Base-by-base conservation (phyloP, 2,113 vertebrate genomes). In the Tinamus guttatus region DNA sequence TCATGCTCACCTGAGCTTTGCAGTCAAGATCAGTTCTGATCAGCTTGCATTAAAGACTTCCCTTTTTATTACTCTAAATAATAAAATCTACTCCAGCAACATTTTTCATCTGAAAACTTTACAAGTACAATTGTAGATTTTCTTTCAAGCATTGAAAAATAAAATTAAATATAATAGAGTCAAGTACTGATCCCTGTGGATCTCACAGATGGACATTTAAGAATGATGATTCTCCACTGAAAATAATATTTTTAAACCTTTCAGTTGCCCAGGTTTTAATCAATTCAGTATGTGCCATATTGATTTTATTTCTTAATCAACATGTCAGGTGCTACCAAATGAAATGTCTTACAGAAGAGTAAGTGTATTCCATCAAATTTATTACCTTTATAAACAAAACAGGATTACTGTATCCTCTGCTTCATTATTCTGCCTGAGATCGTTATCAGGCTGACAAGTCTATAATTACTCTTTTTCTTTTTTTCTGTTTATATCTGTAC, bases 281-380 rank as follows among this genome's bases (percentile, higher is more conserved):
- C 69, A 81, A 79, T 81, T 90, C 52, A 62, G 14, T 65, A 54
- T 47, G 22, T 73, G 28, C 28, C 81, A 68, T 8, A 18, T 60
- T 81, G 83, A 87, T 84, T 94, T 89, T 76, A 76, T 87, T 90
- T 94, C 81, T 95, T 86, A 93, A 88, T 93, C 82, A 93, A 81
- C 73, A 25, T 65, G 54, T 88, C 76, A 49, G 49, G 34, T 85
- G 80, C 18, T 67, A 86, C 54, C 73, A 95, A 81, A 93, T 81
- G 30, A 92, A 97, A 90, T 81, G 47, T 13, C 62, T 68, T 79
- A 75, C 9, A 78, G 62, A 84, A 90, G 9, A 78, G 65, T 89
- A 88, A 90, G 40, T 41, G 32, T 1, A 0, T 90, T 95, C 56
- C 38, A 81, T 96, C 91, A 90, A 43, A 79, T 93, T 87, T 93